These are phyloP conservation scores for Cassiopea andromeda DNA, from an alignment of 30 jellyfish, hydroid and myxozoan genomes.

Conservation along the genomic window DNA sequence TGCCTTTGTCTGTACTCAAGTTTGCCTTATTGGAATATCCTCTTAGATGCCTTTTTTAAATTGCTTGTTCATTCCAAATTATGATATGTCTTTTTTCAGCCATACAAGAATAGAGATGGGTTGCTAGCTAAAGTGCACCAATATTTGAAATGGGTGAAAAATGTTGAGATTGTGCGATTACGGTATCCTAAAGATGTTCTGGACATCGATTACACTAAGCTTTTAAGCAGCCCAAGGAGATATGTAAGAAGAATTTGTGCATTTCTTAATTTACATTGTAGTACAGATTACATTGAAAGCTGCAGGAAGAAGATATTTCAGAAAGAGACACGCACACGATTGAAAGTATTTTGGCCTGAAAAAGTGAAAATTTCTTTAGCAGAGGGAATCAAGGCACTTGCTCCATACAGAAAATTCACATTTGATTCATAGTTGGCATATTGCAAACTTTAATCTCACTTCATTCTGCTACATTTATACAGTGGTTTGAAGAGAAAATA, in stretches of 20 bases:
- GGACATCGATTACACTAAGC: slow-evolving; percentile 58
- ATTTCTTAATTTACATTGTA: slow-evolving; percentile 49
- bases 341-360: slow-evolving; percentile 60
- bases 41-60: no score
- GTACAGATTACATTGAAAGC: slow-evolving; percentile 24
- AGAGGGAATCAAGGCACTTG: slow-evolving; percentile 21
- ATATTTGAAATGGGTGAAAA: slow-evolving; percentile 52
- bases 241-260: slow-evolving; percentile 47
- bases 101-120: slow-evolving; percentile 5
- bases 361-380: slow-evolving; percentile 17
- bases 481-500: no score
- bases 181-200: slow-evolving; percentile 55
- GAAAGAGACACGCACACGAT: slow-evolving; percentile 69
- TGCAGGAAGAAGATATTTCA: slow-evolving; percentile 49
- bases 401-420: slow-evolving; percentile 44
- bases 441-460: background rate
- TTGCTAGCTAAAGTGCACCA: slow-evolving; percentile 16
- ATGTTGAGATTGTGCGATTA: slow-evolving; percentile 27
- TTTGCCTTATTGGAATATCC: no score
- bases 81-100: background rate
- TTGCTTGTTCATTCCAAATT: no score
- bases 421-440: slow-evolving; percentile 6
- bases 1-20: no score
- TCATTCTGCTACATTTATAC: no score
- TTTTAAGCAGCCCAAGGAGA: slow-evolving; percentile 50